Conservation (phyloP, 2,113 vertebrate species). For the Erinaceus europaeus region DNA sequence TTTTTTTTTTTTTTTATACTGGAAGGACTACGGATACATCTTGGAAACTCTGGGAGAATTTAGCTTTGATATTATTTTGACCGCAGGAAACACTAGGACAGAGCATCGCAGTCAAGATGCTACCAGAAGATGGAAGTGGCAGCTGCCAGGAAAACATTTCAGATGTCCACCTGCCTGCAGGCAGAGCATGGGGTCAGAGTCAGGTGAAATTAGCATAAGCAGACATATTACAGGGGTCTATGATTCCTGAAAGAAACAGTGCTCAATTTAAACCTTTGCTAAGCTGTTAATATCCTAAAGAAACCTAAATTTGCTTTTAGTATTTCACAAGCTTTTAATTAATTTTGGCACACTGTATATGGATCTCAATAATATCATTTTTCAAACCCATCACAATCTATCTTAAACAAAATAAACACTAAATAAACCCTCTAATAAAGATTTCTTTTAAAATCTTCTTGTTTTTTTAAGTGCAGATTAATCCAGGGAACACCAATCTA, state of each 20-base stretch:
- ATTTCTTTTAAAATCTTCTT: conserved; percentile 11
- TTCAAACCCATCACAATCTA: conserved; percentile 6
- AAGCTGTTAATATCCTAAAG: background rate
- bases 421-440: background rate
- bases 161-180: fast-evolving
- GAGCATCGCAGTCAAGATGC: fast-evolving
- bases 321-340: background rate
- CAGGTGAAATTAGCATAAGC: background rate
- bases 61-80: background rate
- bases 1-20: no score
- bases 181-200: background rate
- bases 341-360: background rate
- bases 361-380: background rate
- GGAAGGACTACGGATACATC: no score
- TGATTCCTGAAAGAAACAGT: background rate
- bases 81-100: background rate
- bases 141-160: background rate
- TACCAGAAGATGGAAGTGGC: background rate
- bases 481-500: background rate
- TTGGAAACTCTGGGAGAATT: background rate
- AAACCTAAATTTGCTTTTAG: background rate
- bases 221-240: background rate
- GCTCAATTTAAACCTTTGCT: background rate
- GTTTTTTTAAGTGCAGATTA: conserved; percentile 25
- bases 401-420: background rate